Conservation (phyloP, 1,140 invertebrate genomes). For the Bacillus rossius region DNA sequence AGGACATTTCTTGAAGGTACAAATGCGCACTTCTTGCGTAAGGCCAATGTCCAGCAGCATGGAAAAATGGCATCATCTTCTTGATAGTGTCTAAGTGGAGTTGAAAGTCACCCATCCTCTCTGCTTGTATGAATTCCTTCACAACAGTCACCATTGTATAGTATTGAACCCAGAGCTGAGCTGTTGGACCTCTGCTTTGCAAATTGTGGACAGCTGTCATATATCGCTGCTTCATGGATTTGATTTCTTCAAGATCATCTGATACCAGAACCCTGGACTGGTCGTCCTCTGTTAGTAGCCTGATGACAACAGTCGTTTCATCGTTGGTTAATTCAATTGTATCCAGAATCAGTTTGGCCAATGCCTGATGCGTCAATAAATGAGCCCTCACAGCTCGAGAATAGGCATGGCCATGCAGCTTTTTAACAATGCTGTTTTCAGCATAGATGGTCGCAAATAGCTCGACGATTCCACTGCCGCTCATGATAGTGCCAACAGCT, state of each 20-base stretch:
- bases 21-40: slow-evolving; percentile 43
- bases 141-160: slow-evolving; percentile 34
- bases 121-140: slow-evolving; percentile 35
- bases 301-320: neutral
- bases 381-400: slow-evolving; percentile 42
- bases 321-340: neutral
- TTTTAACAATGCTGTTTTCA: slow-evolving; percentile 31
- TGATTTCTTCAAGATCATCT: neutral
- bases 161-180: slow-evolving; percentile 38
- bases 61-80: slow-evolving; percentile 44
- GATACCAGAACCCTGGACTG: neutral
- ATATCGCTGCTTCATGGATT: neutral
- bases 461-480: slow-evolving; percentile 36
- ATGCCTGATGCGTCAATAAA: slow-evolving; percentile 32
- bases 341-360: slow-evolving; percentile 27
- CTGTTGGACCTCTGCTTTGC: neutral
- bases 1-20: slow-evolving; percentile 43
- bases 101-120: slow-evolving; percentile 39
- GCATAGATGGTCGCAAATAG: slow-evolving; percentile 31
- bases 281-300: neutral
- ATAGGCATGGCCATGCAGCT: slow-evolving; percentile 38
- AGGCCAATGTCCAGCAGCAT: slow-evolving; percentile 38
- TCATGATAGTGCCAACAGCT: slow-evolving; percentile 36
- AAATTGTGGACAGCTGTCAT: neutral
- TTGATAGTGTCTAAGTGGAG: slow-evolving; percentile 35